These are phyloP conservation scores for Micromesistius poutassou DNA, from an alignment of 2,797 vertebrate genomes.

Conservation along the genomic window DNA sequence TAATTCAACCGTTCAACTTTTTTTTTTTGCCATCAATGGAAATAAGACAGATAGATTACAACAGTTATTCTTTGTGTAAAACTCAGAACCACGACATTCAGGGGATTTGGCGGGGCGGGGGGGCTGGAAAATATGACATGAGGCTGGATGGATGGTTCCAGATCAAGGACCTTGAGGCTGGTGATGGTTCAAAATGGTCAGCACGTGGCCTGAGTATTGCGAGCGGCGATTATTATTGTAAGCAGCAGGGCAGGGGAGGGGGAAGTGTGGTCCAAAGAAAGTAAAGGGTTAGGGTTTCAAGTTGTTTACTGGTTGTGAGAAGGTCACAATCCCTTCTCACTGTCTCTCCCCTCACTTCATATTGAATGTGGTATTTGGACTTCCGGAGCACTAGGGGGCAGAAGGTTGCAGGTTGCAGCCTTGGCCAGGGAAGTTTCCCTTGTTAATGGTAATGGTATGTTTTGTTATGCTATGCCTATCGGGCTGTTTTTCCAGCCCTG, in stretches of 20 bases:
- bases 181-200: not conserved
- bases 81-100: not conserved
- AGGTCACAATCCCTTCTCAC: no score
- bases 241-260: not conserved
- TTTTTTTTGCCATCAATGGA: not conserved
- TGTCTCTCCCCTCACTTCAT: no score
- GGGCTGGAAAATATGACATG: not conserved
- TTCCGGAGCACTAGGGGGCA: no score
- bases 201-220: not conserved
- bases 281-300: not conserved
- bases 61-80: not conserved
- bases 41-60: not conserved
- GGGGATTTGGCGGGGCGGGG: not conserved
- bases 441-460: no score
- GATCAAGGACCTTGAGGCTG: slow-evolving; percentile 3
- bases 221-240: not conserved
- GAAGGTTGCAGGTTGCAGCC: no score
- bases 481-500: no score
- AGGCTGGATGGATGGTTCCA: not conserved
- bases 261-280: not conserved
- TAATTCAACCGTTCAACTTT: not conserved
- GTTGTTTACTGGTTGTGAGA: slow-evolving; percentile 1
- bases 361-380: no score
- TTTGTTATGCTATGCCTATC: no score
- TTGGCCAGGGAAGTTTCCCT: no score